A percentile compares a stretch with the other conserved stretches of the same genome.
phyloP scores from a whole-genome alignment of 2,888 invertebrate genomes.

The Schizaphis graminum region DNA sequence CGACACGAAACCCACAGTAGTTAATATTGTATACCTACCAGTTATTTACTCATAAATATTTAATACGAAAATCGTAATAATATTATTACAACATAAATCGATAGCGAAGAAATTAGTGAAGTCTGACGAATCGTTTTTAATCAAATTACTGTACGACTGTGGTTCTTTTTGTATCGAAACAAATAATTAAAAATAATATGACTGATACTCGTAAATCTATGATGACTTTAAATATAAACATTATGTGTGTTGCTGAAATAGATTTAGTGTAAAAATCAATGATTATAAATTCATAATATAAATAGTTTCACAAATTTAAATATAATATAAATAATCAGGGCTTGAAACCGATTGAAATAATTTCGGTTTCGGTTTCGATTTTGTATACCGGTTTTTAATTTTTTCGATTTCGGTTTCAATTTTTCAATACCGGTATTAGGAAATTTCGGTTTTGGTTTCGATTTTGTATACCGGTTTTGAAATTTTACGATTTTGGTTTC shows the following conservation, averaged over 20 bases:
- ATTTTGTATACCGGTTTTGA: too few species aligned
- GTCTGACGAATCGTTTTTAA: neutral
- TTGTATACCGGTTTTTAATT: too few species aligned
- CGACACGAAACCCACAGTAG: neutral
- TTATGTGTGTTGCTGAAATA: neutral
- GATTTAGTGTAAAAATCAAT: neutral
- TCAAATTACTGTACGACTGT: neutral
- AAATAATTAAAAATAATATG: neutral
- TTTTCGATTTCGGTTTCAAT: too few species aligned
- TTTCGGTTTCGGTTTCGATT: too few species aligned
- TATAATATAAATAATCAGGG: too few species aligned
- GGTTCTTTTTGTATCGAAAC: neutral
- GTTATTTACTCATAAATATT: neutral
- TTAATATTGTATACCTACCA: neutral
- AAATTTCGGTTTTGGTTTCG: too few species aligned
- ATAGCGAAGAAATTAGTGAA: neutral
- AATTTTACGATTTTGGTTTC: too few species aligned
- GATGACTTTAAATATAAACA: neutral
- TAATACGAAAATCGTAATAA: neutral
- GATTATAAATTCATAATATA: neutral
- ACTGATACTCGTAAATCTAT: too few species aligned
- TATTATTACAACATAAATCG: neutral
- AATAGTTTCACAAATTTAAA: neutral
- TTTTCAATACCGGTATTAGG: too few species aligned
- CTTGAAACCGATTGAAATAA: too few species aligned